A percentile compares a stretch with the other conserved stretches of the same genome.
These are phyloP conservation scores for Gerris lacustris DNA, from an alignment of 2,888 invertebrate genomes.

Conservation along the genomic window DNA sequence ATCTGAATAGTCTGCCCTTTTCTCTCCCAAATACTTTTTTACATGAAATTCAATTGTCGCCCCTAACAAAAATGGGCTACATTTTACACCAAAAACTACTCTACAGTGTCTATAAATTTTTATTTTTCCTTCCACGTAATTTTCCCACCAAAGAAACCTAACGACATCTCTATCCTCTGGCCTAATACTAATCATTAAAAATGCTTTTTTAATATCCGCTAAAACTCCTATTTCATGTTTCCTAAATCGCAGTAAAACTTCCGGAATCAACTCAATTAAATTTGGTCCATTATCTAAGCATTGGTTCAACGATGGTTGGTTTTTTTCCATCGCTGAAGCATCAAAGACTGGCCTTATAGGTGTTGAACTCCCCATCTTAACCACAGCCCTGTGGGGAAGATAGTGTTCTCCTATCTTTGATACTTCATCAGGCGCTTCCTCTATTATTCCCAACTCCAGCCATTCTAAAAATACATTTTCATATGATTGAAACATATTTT, in stretches of 20 bases:
- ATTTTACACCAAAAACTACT: constrained; percentile 12
- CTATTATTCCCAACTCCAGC: background rate
- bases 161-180: constrained; percentile 13
- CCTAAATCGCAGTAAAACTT: constrained; percentile 9
- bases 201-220: constrained; percentile 6
- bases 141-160: background rate
- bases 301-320: constrained; percentile 6
- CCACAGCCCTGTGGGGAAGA: background rate
- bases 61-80: constrained; percentile 11
- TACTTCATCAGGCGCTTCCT: background rate
- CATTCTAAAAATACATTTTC: background rate
- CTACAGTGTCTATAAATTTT: constrained; percentile 8
- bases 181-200: constrained; percentile 2
- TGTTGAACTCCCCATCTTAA: constrained; percentile 6
- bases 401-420: background rate
- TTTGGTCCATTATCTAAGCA: too few relatives aligned
- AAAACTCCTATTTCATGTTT: background rate
- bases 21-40: too few relatives aligned
- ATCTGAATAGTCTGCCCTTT: too few relatives aligned
- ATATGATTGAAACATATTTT: background rate
- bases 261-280: constrained; percentile 6
- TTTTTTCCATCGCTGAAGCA: constrained; percentile 13
- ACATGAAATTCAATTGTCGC: constrained; percentile 14
- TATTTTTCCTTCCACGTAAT: constrained; percentile 6
- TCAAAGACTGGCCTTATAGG: constrained; percentile 11